These are phyloP conservation scores for Noturus placidus DNA, from an alignment of 2,113 vertebrate genomes.

Conservation along the genomic window DNA sequence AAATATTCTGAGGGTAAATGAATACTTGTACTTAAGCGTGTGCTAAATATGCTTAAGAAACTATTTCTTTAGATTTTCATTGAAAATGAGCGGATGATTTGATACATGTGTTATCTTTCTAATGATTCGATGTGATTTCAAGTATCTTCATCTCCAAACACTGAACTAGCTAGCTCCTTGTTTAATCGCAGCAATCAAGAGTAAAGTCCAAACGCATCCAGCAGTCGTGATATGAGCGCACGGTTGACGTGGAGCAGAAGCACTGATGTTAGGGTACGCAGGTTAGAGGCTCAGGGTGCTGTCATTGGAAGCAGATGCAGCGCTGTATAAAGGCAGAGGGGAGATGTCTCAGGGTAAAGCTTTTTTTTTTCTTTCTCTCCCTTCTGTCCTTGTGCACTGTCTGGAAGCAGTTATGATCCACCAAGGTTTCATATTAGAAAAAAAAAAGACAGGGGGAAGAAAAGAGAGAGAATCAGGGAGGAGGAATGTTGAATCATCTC, in stretches of 20 bases:
- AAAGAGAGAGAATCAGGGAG: conserved; percentile 41
- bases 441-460: conserved; percentile 36
- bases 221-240: background rate
- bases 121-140: background rate
- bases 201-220: background rate
- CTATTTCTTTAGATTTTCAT: background rate
- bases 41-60: background rate
- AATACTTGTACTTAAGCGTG: background rate
- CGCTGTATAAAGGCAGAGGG: conserved; percentile 58
- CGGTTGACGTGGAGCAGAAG: background rate
- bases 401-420: conserved; percentile 70
- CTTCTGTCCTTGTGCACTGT: conserved; percentile 63
- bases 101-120: background rate
- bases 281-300: conserved; percentile 44
- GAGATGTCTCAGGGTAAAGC: conserved; percentile 58
- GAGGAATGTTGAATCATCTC: conserved; percentile 51
- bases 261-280: conserved; percentile 24
- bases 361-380: conserved; percentile 21
- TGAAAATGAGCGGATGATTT: background rate
- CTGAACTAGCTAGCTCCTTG: background rate
- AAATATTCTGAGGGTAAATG: background rate
- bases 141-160: background rate
- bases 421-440: conserved; percentile 52
- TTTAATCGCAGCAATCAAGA: background rate
- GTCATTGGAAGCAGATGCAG: conserved; percentile 68